These are phyloP conservation scores for Therioaphis trifolii DNA, from an alignment of 2,888 invertebrate genomes.

Conservation along the genomic window DNA sequence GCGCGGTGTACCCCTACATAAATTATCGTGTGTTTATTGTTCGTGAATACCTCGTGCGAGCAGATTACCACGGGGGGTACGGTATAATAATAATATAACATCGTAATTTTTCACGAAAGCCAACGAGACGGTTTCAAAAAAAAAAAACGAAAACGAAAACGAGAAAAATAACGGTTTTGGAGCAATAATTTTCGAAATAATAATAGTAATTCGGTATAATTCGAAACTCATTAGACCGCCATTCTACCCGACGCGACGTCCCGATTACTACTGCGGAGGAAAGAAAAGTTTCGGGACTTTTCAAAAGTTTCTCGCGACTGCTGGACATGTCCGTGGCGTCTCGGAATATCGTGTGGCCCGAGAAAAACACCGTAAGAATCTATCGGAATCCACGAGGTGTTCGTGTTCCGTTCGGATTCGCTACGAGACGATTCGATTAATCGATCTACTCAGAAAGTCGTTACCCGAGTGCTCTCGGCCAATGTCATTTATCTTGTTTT, in stretches of 20 bases:
- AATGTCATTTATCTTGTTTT: too few relatives aligned
- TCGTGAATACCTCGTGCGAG: conserved; percentile 22
- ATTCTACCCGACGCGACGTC: neutral
- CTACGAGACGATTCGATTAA: too few relatives aligned
- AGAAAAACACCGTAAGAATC: too few relatives aligned
- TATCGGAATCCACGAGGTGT: too few relatives aligned
- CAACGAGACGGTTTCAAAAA: conserved; percentile 26
- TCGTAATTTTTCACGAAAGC: conserved; percentile 15
- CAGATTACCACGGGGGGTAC: neutral
- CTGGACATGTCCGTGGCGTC: too few relatives aligned
- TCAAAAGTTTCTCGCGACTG: neutral
- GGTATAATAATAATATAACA: neutral
- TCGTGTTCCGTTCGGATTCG: too few relatives aligned
- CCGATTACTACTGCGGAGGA: conserved; percentile 21
- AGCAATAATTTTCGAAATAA: conserved; percentile 41
- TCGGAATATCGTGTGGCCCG: too few relatives aligned
- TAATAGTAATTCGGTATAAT: too few relatives aligned
- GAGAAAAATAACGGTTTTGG: neutral
- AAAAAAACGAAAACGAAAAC: too few relatives aligned
- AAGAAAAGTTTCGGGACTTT: conserved; percentile 29
- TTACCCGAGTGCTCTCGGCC: too few relatives aligned
- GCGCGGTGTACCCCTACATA: neutral
- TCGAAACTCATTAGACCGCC: conserved; percentile 51
- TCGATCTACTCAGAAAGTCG: too few relatives aligned
- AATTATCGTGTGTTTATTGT: neutral